A percentile compares a stretch with the other conserved stretches of the same genome.
These are phyloP conservation scores for Tuta absoluta DNA, from an alignment of 2,888 invertebrate species.

Conservation along the genomic window DNA sequence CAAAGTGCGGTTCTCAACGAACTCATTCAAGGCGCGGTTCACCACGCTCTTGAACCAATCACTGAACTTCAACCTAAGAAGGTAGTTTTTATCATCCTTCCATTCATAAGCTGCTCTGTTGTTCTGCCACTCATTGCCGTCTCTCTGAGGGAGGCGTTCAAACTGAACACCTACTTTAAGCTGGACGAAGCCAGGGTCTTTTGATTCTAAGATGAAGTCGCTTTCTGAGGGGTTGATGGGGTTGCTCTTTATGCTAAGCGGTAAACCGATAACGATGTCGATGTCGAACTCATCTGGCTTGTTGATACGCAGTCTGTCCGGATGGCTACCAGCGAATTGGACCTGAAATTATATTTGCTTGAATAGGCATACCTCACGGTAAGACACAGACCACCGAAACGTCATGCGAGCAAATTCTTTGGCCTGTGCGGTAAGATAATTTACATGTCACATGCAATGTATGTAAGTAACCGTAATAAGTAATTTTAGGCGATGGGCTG, in stretches of 20 bases:
- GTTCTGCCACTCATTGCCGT: conserved; percentile 50
- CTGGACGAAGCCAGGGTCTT: conserved; percentile 70
- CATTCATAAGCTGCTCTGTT: conserved; percentile 64
- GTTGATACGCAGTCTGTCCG: conserved; percentile 79
- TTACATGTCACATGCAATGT: no score
- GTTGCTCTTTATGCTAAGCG: conserved; percentile 54
- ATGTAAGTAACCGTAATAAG: no score
- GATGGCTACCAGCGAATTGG: conserved; percentile 82
- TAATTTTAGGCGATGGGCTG: no score
- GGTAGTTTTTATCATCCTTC: conserved; percentile 62
- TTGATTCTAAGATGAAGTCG: conserved; percentile 59
- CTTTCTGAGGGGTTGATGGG: conserved; percentile 12
- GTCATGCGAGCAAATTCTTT: no score
- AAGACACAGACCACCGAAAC: no score
- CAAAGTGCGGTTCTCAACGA: conserved; percentile 34
- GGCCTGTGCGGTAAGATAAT: no score
- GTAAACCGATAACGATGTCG: conserved; percentile 78
- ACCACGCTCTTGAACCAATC: conserved; percentile 80
- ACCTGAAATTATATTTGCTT: conserved; percentile 43
- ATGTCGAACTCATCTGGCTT: conserved; percentile 83
- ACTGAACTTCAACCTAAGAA: conserved; percentile 69
- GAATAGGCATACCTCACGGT: background rate
- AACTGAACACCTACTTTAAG: conserved; percentile 64
- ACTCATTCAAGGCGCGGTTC: conserved; percentile 59
- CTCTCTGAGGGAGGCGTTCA: conserved; percentile 49